Evolutionary conservation across 1,140 invertebrate genomes (phyloP), one percentile per base, ranked within the genome.

Genomic region (Tigriopus japonicus): DNA sequence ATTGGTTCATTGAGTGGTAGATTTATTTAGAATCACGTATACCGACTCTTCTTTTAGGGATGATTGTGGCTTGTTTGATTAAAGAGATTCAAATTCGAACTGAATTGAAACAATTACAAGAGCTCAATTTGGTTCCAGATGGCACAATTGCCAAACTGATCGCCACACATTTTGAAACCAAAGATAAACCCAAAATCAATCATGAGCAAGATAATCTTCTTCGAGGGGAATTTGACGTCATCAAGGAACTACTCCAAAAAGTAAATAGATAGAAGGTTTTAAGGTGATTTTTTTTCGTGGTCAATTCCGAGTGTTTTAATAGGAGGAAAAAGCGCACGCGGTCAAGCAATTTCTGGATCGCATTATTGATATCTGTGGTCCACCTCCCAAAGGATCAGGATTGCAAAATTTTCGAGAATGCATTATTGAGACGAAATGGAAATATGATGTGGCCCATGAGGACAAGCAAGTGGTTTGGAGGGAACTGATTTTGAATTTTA

Each of bases 371-470:
- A 60, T 60, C 19, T 60, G 58, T 51, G 58, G 58, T 12, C 28
- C 28, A 35, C 28, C 28, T 35, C 58, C 58, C 45, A 60, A 60
- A n/a, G 58, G 58, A 51, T n/a, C 23, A 10, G 58, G 58, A 5
- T 13, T 60, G 13, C 58, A 60, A 17, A 60, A 60, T 15, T 17
- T 60, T 7, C 3, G 58, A 52, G 58, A 60, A 19, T 60, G 58
- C 42, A 60, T 60, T 41, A 60, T 60, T 28, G 58, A 60, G 42
- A 60, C 58, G 14, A 60, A 60, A 28, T 60, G 58, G 58, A 60
- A 60, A 15, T 60, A 60, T 17, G 58, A 60, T 52, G 58, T 60
- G 19, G 58, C 58, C 17, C 58, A 35, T n/a, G 58, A 60, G 43
- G 58, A 60, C 19, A 60, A 60, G 58, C 58, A 60, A 28, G 42